Evolutionary conservation across 2,888 invertebrate species (phyloP), one percentile per base, ranked within the genome.

Genomic region (Hofmannophila pseudospretella): DNA sequence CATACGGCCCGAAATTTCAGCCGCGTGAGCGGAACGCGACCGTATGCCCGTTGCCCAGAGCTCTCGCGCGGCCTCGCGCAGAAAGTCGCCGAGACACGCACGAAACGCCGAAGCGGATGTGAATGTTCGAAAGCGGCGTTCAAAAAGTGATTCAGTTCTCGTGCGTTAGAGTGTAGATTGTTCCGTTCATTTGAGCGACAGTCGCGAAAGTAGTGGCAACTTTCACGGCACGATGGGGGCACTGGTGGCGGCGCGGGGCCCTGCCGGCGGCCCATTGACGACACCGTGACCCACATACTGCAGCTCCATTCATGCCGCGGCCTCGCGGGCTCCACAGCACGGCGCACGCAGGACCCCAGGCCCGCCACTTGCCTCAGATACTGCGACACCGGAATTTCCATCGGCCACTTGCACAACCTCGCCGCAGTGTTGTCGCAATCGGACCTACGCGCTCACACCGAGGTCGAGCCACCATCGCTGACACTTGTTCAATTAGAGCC

Each of bases 241-340:
- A 75, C 78, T 66, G 68, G 74, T 68, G 67, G 70, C 71, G 65
- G 75, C 73, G 81, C 73, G 72, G 72, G 71, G 76, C 67, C 75
- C 72, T 68, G 73, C 65, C 75, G 68, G 58, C 72, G 75, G 80
- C 75, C 79, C 86, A 86, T 86, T 86, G 86, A 85, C 81, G 86
- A 85, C 84, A 84, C 80, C 80, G 82, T 82, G 82, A 78, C 86
- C 86, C 55, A 85, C 82, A 86, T 86, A 81, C 81, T 80, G 74
- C 58, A 57, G 70, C 68, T 78, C 75, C 86, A 86, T 86, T 86
- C 86, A 86, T 86, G 70, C 82, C 69, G 71, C 69, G 77, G 78
- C 80, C 74, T 75, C 80, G 72, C 59, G 38, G 58, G 34, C 42
- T 25, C 44, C 58, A 49, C 54, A 44, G 59, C 65, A 61, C 67